Percentiles rank a stretch among this genome's conserved stretches.
These are phyloP conservation scores for Sebastes minor DNA, from an alignment of 2,797 vertebrate genomes.

Conservation along the genomic window DNA sequence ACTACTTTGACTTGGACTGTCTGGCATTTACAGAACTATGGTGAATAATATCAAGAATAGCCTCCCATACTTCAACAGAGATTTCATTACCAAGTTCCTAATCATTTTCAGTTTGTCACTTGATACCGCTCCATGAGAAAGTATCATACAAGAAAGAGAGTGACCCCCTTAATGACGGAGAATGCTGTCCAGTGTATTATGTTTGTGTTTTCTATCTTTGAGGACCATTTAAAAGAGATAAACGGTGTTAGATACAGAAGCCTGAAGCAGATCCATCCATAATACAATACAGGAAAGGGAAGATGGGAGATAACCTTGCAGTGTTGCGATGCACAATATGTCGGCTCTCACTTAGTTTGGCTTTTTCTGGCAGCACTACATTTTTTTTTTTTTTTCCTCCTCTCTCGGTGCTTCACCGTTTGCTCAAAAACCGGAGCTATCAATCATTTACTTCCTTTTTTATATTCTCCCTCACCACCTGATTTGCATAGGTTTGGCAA, in stretches of 20 bases:
- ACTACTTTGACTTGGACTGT: too few species aligned
- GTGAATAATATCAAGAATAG: too few species aligned
- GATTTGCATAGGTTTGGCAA: constrained; percentile 61
- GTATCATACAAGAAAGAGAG: too few species aligned
- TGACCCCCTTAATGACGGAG: too few species aligned
- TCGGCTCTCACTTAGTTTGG: constrained; percentile 4
- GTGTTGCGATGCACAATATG: not conserved
- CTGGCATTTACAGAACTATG: too few species aligned
- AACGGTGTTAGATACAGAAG: not conserved
- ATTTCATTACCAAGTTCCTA: too few species aligned
- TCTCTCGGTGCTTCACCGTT: not conserved
- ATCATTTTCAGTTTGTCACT: too few species aligned
- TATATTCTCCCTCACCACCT: constrained; percentile 35
- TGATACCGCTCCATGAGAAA: too few species aligned
- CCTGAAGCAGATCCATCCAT: constrained; percentile 15
- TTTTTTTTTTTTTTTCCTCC: not conserved
- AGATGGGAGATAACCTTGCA: constrained; percentile 1
- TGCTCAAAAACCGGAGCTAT: constrained; percentile 21
- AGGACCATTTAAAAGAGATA: constrained; percentile 18
- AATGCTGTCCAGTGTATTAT: too few species aligned
- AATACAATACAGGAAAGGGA: not conserved
- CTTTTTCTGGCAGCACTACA: not conserved
- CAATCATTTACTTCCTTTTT: constrained; percentile 53
- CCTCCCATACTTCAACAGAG: too few species aligned
- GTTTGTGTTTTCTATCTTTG: not conserved